phyloP scores from a whole-genome alignment of 2,797 vertebrate genomes.

The Mico argentatus region DNA sequence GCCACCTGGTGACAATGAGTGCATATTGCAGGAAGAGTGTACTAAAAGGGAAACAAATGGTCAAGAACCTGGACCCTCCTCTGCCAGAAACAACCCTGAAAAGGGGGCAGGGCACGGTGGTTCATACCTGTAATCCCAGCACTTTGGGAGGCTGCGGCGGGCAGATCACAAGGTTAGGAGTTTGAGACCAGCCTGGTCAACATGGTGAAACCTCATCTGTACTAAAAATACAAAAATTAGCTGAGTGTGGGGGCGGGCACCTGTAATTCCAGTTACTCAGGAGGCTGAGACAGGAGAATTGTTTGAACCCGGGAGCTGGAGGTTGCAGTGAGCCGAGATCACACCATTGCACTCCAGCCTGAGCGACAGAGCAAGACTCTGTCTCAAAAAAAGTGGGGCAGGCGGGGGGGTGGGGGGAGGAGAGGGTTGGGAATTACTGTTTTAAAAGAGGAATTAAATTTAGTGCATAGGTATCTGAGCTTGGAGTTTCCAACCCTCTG shows the following conservation, averaged over 20 bases:
- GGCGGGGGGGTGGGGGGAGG: fast-evolving
- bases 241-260: neutral
- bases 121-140: neutral
- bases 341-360: neutral
- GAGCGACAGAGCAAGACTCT: neutral
- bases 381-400: neutral
- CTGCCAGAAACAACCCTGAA: neutral
- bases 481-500: neutral
- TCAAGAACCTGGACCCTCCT: neutral
- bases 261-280: neutral
- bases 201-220: neutral
- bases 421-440: neutral
- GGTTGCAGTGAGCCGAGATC: neutral
- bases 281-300: neutral
- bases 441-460: neutral
- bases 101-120: neutral
- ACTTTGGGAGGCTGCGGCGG: neutral
- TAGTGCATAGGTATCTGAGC: neutral
- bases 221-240: neutral
- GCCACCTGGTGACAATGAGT: slow-evolving; percentile 60
- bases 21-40: slow-evolving; percentile 76
- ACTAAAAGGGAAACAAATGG: neutral
- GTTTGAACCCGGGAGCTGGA: neutral
- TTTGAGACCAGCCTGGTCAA: neutral
- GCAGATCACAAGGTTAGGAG: neutral